Conservation (phyloP, 2,888 invertebrate species). For the Brenthis daphne region DNA sequence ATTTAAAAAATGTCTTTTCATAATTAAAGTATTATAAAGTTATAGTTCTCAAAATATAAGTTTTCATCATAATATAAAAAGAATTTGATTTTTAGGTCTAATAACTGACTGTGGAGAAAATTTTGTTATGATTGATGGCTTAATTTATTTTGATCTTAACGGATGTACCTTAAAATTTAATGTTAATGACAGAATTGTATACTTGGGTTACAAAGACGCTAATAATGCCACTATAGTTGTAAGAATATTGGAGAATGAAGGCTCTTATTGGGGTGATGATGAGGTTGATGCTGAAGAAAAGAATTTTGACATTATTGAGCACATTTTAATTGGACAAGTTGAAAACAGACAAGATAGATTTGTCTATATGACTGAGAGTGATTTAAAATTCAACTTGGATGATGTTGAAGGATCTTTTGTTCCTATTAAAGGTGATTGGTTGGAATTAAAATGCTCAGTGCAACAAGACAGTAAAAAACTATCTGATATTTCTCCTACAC, state of each 20-base stretch:
- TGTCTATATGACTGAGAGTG: constrained; percentile 76
- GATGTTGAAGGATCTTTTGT: constrained; percentile 84
- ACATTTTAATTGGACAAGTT: constrained; percentile 66
- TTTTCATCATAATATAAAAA: no score
- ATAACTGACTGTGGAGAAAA: constrained; percentile 80
- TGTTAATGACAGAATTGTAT: constrained; percentile 81
- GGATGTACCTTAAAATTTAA: constrained; percentile 59
- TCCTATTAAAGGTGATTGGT: constrained; percentile 87
- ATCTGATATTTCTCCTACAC: constrained; percentile 69
- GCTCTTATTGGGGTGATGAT: constrained; percentile 75
- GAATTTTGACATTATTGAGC: constrained; percentile 58
- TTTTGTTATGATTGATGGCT: constrained; percentile 83
- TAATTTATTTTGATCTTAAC: constrained; percentile 76
- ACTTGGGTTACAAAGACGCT: constrained; percentile 76
- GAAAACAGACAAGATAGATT: constrained; percentile 56
- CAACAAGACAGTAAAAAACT: constrained; percentile 82
- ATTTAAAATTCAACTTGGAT: constrained; percentile 84
- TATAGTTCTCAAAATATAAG: no score
- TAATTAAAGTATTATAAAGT: no score
- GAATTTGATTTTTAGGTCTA: constrained; percentile 65
- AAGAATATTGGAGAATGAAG: constrained; percentile 80
- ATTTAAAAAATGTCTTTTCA: constrained; percentile 27
- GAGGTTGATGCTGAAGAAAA: constrained; percentile 58
- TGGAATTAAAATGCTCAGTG: constrained; percentile 84
- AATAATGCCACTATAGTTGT: constrained; percentile 77